Base-by-base conservation (phyloP, 1,140 invertebrate genomes). In the Hyphantria cunea region DNA sequence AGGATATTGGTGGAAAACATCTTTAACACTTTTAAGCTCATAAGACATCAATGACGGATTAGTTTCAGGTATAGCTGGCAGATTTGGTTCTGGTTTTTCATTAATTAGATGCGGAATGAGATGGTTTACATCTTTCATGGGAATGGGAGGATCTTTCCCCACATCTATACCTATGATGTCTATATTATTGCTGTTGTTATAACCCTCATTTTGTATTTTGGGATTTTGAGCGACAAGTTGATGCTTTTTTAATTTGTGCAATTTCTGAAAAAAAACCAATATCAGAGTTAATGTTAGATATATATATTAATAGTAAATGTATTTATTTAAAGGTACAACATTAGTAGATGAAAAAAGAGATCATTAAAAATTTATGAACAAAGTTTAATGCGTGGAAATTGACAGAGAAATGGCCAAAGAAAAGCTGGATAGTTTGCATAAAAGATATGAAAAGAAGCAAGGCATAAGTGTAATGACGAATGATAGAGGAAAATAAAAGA, bases 91-190 rank as follows among this genome's bases (percentile, higher is more conserved):
- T 31, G 53, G 58, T 63, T 80, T 80, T 7, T 64, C 64, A 53
- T 47, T 52, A 15, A 70, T 66, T 10, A 69, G 25, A 60, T 78
- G 75, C 6, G 69, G 61, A 10, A 76, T 70, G n/a, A 73, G 63
- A 59, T 76, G 66, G 17, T 41, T 69, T 3, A 55, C 53, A 47
- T 73, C 66, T 53, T 76, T 74, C 11, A 64, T 60, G n/a, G 54
- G 48, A 5, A 70, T 59, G 4, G 70, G 66, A 0, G 72, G 54
- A 25, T 81, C 78, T 34, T 81, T 85, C 2, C 72, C 78, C 9
- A 86, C 86, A 63, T 90, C 84, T 32, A 88, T 71, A 45, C 75
- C 75, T 47, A 86, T 84, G 49, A 86, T 84, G 48, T 90, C 87
- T 45, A 90, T 84, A 39, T 80, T 83, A 11, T 56, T 77, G 44